Percentiles rank a stretch among this genome's conserved stretches.
These are phyloP conservation scores for Tricholauxania praeusta DNA, from an alignment of 2,888 invertebrate genomes.

Conservation along the genomic window DNA sequence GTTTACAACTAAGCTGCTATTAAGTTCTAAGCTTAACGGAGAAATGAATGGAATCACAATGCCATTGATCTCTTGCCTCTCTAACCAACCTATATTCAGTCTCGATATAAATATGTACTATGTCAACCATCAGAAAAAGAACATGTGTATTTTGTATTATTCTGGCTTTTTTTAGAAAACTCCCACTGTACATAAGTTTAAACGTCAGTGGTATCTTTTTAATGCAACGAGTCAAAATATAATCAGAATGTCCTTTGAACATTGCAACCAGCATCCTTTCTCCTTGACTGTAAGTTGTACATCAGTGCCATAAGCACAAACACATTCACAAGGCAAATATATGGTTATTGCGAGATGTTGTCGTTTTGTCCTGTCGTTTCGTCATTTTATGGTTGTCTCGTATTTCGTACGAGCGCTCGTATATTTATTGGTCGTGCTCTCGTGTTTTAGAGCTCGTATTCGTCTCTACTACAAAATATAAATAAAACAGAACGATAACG, in stretches of 20 bases:
- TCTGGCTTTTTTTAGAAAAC: too few relatives aligned
- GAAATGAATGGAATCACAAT: too few relatives aligned
- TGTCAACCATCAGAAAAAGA: too few relatives aligned
- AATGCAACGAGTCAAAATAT: constrained; percentile 24
- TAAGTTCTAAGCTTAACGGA: too few relatives aligned
- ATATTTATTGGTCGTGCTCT: constrained; percentile 22
- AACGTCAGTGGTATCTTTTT: constrained; percentile 13
- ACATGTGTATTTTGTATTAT: too few relatives aligned
- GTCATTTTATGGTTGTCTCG: neutral
- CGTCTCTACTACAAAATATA: constrained; percentile 8
- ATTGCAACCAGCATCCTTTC: neutral
- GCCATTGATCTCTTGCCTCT: too few relatives aligned
- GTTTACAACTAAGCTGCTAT: too few relatives aligned
- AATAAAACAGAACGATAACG: constrained; percentile 8
- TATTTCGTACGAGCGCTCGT: constrained; percentile 23
- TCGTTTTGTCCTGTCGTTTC: constrained; percentile 30
- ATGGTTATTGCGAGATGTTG: neutral
- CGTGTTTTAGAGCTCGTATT: constrained; percentile 7
- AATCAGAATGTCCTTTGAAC: constrained; percentile 25
- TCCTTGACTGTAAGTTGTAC: neutral
- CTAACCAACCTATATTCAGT: too few relatives aligned
- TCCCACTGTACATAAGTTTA: neutral
- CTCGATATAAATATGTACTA: too few relatives aligned
- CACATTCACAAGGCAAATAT: neutral
- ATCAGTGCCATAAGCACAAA: neutral